Base-by-base conservation (phyloP, 2,888 invertebrate species). In the Ametastegia equiseti region DNA sequence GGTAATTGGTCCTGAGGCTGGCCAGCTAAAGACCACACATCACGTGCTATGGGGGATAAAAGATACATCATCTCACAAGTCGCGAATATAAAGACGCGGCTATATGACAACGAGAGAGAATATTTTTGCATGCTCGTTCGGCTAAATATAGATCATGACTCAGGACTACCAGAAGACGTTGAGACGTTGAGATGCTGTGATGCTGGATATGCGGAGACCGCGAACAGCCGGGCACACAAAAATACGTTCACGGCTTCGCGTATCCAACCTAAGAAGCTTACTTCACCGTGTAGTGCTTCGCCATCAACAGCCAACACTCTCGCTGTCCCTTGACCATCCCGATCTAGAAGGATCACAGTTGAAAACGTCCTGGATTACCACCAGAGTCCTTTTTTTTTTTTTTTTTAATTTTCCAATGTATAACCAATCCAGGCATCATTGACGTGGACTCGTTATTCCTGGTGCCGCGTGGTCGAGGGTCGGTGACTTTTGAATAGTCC, bases 21-120 rank as follows among this genome's bases (percentile, higher is more conserved):
- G 63, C 13, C 65, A 19, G 57, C 19, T 39, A 63, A 65, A 60
- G 80, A 80, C 86, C 87, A 87, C 87, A 88, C 88, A 88, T 86
- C 84, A 81, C 78, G 86, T 69, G 19, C 65, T 15, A n/a, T 73
- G 75, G 81, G 84, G 83, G 87, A 87, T 85, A 85, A 86, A 83
- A 84, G 83, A 85, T 85, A 82, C 83, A 84, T 86, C 85, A 84
- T 83, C 82, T 82, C 82, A 82, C 82, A 57, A 67, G 50, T 65
- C 57, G 69, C 47, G 65, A 63, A 50, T 57, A 63, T 75, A 50
- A 50, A 54, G 57, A 75, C 13, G 42, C 63, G 39, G 30, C n/a
- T 36, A 36, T 54, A 75, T 54, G 75, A 75, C 50, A 75, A 50
- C 50, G 50, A 33, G 19, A n/a, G 50, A 54, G 36, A 54, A 75